phyloP scores from a whole-genome alignment of 2,797 vertebrate species.

The Ptychobarbus kaznakovi region DNA sequence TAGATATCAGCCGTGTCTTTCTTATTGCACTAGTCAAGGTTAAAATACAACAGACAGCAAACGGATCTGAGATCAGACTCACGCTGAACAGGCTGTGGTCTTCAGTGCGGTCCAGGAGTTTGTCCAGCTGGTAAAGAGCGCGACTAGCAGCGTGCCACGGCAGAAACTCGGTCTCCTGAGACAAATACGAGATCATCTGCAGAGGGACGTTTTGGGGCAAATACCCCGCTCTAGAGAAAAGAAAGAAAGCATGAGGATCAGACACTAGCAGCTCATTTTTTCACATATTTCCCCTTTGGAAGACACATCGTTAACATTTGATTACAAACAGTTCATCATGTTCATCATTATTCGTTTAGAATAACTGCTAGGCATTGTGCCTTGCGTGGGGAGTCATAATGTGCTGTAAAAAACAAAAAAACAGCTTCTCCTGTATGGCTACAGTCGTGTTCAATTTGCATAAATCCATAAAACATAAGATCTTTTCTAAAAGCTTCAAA shows the following conservation, averaged over 20 bases:
- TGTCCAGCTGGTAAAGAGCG: slow-evolving; percentile 95
- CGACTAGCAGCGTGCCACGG: slow-evolving; percentile 97
- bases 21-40: not conserved
- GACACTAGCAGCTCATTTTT: slow-evolving; percentile 23
- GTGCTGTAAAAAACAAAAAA: slow-evolving; percentile 17
- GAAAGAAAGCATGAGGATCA: not conserved
- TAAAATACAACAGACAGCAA: not conserved
- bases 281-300: slow-evolving; percentile 6
- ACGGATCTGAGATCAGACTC: slow-evolving; percentile 53
- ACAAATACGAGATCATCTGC: slow-evolving; percentile 94
- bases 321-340: slow-evolving; percentile 23
- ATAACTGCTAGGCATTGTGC: slow-evolving; percentile 35
- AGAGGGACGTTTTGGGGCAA: slow-evolving; percentile 93
- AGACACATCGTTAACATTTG: slow-evolving; percentile 23
- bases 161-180: slow-evolving; percentile 92
- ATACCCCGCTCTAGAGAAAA: slow-evolving; percentile 86
- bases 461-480: slow-evolving; percentile 56
- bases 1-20: not conserved
- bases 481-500: slow-evolving; percentile 35
- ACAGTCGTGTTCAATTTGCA: slow-evolving; percentile 46
- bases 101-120: slow-evolving; percentile 94
- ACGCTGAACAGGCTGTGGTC: slow-evolving; percentile 96
- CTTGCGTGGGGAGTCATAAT: slow-evolving; percentile 12
- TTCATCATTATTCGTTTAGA: slow-evolving; percentile 42
- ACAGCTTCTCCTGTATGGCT: slow-evolving; percentile 27